Evolutionary conservation across 2,888 invertebrate genomes (phyloP).

Genomic region (Netelia virgata): DNA sequence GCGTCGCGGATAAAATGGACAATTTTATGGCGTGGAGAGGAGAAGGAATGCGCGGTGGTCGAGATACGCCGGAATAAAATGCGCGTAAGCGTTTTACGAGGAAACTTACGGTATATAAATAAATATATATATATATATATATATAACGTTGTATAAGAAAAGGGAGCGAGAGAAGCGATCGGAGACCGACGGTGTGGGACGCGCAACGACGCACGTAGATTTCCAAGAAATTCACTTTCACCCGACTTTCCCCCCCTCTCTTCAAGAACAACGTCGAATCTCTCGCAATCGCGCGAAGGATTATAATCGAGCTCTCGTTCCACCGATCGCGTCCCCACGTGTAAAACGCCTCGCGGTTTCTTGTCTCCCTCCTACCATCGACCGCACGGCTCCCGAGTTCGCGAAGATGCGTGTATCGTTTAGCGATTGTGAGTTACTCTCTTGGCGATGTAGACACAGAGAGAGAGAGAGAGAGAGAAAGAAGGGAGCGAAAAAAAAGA

Average conservation of each 20-base stretch:
- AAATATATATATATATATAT: too few species aligned
- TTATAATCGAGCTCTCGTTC: constrained; percentile 17
- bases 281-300: constrained; percentile 62
- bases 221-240: constrained; percentile 84
- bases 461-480: too few species aligned
- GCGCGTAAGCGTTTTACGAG: constrained; percentile 63
- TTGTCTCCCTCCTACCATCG: constrained; percentile 15
- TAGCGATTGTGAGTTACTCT: too few species aligned
- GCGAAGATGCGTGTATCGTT: too few species aligned
- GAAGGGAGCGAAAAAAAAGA: too few species aligned
- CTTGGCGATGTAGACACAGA: too few species aligned
- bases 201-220: constrained; percentile 75
- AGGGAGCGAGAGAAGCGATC: neutral
- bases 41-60: neutral
- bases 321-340: neutral
- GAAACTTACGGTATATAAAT: constrained; percentile 54
- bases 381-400: constrained; percentile 28
- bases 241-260: constrained; percentile 73
- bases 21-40: neutral
- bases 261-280: constrained; percentile 36
- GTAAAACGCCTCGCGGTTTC: too few species aligned
- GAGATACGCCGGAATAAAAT: constrained; percentile 38
- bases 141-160: neutral
- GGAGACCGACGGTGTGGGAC: constrained; percentile 31
- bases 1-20: neutral